Evolutionary conservation across 2,113 vertebrate genomes (phyloP).

Genomic region (Nycticebus coucang): DNA sequence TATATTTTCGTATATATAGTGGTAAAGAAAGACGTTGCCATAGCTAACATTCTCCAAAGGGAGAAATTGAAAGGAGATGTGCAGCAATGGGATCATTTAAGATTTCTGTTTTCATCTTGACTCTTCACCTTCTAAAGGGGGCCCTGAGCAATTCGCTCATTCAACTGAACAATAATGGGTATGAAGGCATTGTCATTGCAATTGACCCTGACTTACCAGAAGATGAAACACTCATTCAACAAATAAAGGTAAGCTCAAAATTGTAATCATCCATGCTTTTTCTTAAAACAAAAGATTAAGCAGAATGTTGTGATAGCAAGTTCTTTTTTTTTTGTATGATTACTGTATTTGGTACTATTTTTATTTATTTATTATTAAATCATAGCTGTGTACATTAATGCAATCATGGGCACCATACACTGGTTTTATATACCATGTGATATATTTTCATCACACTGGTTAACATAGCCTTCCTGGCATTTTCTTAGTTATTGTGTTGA

Average conservation of each 20-base stretch:
- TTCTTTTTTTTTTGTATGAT: no score
- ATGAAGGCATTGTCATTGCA: slow-evolving; percentile 84
- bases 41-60: not conserved
- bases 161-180: slow-evolving; percentile 82
- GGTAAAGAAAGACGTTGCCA: not conserved
- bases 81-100: slow-evolving; percentile 61
- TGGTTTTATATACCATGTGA: no score
- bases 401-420: no score
- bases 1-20: slow-evolving; percentile 35
- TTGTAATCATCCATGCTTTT: not conserved
- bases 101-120: slow-evolving; percentile 67
- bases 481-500: no score
- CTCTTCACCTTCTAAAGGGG: slow-evolving; percentile 60
- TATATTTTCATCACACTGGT: no score
- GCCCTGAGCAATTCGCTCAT: slow-evolving; percentile 73
- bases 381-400: no score
- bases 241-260: slow-evolving; percentile 79
- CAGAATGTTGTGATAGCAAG: not conserved
- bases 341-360: no score
- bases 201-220: slow-evolving; percentile 82
- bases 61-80: not conserved
- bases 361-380: no score
- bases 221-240: slow-evolving; percentile 78
- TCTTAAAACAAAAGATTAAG: not conserved
- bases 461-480: no score